Base-by-base conservation (phyloP, 1,140 invertebrate species). In the Brachionus paranguensis region DNA sequence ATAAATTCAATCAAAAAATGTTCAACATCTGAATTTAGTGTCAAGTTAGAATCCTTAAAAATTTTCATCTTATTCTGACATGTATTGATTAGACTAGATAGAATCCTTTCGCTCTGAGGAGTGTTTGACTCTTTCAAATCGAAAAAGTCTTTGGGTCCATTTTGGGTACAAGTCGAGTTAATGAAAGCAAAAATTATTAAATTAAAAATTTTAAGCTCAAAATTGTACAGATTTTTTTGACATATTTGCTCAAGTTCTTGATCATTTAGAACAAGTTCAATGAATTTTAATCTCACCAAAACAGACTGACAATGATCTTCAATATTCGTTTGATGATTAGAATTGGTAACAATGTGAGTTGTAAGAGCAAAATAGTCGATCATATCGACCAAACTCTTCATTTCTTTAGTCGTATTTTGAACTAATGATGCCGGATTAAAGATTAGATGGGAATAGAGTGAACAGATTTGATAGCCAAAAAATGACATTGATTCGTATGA, bases 1-100 rank as follows among this genome's bases (percentile, higher is more conserved):
- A 81, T 60, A 29, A 64, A 81, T 45, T 81, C 78, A 68, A 64
- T 81, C 14, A 81, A 64, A 24, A 64, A 81, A 41, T 81, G 29
- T 64, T 81, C 78, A 17, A 81, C 43, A 76, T 76, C 47, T 27
- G 43, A 24, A 20, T 20, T 12, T 50, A 76, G 50, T 12, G 11
- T 76, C 12, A 76, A 4, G 12, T 76, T 50, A 20, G 50, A 76
- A 27, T 76, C 45, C 10, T 76, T 76, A 50, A 76, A 76, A 50
- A 76, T 76, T 14, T 20, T 6, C 6, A 76, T 50, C 33, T 76
- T 76, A 76, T 76, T 50, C 8, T 27, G 12, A 50, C 43, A 20
- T 29, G 17, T 20, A 24, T 76, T 53, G 10, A 76, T 37, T 8
- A 76, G 12, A n/a, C 12, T 47, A 27, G 6, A 3, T 17, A 76